phyloP scores from a whole-genome alignment of 2,113 vertebrate genomes.

The Pongo pygmaeus region DNA sequence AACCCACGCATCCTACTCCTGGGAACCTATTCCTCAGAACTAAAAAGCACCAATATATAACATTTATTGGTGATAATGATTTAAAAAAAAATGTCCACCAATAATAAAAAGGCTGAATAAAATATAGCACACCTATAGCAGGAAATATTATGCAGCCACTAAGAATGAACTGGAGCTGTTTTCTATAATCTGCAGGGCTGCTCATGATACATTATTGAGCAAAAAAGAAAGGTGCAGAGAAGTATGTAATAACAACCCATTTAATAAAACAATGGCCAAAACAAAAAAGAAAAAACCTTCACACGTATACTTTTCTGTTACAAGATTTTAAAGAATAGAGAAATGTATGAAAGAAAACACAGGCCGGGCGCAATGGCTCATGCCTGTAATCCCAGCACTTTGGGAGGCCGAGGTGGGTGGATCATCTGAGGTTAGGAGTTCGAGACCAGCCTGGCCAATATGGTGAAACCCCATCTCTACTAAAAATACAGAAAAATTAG shows the following conservation, averaged over 20 bases:
- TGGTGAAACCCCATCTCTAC: no score
- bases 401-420: no score
- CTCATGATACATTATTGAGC: neutral
- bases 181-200: neutral
- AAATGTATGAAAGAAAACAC: neutral
- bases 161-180: neutral
- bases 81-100: neutral
- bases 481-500: no score
- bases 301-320: neutral
- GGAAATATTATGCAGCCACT: neutral
- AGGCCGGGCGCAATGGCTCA: no score
- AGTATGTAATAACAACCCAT: neutral
- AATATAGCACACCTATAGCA: neutral
- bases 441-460: no score
- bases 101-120: slow-evolving; percentile 5
- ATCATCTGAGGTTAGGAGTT: no score
- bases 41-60: neutral
- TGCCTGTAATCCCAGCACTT: no score
- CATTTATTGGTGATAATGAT: neutral
- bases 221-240: neutral
- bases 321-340: neutral
- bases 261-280: neutral
- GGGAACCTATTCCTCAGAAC: slow-evolving; percentile 20
- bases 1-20: neutral
- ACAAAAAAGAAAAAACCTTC: neutral